A percentile compares a stretch with the other conserved stretches of the same genome.
These are phyloP conservation scores for Parthenolecanium corni DNA, from an alignment of 2,888 invertebrate species.

Conservation along the genomic window DNA sequence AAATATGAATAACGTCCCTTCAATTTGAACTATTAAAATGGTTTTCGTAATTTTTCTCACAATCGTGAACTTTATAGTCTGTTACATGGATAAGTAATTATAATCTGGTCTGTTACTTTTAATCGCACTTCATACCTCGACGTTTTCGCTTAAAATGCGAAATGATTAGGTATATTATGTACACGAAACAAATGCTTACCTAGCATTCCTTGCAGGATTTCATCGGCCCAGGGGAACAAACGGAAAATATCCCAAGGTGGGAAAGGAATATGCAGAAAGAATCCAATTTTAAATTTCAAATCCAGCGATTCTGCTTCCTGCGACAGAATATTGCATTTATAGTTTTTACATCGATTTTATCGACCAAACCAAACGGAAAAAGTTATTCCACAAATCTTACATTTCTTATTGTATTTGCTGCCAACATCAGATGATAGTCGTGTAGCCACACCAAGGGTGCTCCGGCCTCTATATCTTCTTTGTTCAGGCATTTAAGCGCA, in stretches of 20 bases:
- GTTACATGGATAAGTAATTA: too few species aligned
- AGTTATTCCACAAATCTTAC: slow-evolving; percentile 38
- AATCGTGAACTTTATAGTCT: too few species aligned
- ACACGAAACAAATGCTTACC: slow-evolving; percentile 47
- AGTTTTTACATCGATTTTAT: neutral
- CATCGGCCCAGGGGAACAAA: slow-evolving; percentile 85
- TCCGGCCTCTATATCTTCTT: slow-evolving; percentile 34
- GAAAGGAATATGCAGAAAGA: slow-evolving; percentile 90
- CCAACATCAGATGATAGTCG: slow-evolving; percentile 87
- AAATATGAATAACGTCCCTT: too few species aligned
- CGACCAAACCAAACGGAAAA: neutral
- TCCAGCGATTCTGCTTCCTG: slow-evolving; percentile 64
- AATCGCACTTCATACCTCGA: too few species aligned
- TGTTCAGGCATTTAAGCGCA: slow-evolving; percentile 42
- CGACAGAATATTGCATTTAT: slow-evolving; percentile 32
- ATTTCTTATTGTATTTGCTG: slow-evolving; percentile 81
- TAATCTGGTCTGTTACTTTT: too few species aligned
- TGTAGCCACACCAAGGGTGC: slow-evolving; percentile 84
- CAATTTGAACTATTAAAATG: too few species aligned
- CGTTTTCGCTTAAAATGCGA: too few species aligned
- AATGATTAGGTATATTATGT: too few species aligned
- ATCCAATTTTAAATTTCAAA: slow-evolving; percentile 68
- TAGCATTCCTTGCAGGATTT: slow-evolving; percentile 81
- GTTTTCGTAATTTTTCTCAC: too few species aligned
- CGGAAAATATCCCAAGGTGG: slow-evolving; percentile 89